Conservation (phyloP, 2,113 vertebrate genomes). For the Chrysemys picta region DNA sequence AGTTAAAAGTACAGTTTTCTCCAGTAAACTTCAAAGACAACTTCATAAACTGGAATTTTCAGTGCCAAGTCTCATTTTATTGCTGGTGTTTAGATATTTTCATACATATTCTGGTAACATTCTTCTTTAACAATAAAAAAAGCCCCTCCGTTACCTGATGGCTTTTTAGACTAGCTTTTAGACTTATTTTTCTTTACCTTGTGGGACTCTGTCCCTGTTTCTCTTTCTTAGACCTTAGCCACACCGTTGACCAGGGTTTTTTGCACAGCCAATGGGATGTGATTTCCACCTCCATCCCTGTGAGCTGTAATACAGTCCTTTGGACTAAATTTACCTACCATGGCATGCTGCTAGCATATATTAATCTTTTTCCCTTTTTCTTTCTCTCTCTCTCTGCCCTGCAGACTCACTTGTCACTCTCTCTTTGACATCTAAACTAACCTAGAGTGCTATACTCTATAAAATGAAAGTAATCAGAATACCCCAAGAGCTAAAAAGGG, state of each 20-base stretch:
- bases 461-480: not conserved
- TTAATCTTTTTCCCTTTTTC: not conserved
- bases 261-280: not conserved
- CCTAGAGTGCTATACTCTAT: fast-evolving
- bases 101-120: not conserved
- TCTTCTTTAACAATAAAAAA: not conserved
- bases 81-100: not conserved
- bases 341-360: not conserved
- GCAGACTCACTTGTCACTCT: not conserved
- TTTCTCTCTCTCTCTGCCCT: not conserved
- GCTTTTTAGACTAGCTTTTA: not conserved
- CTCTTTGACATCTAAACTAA: not conserved
- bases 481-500: not conserved
- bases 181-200: fast-evolving
- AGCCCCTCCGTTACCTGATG: not conserved
- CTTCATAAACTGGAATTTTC: fast-evolving
- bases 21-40: not conserved
- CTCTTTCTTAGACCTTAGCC: not conserved
- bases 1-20: not conserved
- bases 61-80: not conserved
- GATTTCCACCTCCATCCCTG: not conserved
- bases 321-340: not conserved
- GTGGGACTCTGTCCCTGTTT: not conserved
- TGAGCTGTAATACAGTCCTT: fast-evolving
- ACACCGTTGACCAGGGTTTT: not conserved